Evolutionary conservation across 1,140 invertebrate genomes (phyloP).

Genomic region (Drosophila watanabei): DNA sequence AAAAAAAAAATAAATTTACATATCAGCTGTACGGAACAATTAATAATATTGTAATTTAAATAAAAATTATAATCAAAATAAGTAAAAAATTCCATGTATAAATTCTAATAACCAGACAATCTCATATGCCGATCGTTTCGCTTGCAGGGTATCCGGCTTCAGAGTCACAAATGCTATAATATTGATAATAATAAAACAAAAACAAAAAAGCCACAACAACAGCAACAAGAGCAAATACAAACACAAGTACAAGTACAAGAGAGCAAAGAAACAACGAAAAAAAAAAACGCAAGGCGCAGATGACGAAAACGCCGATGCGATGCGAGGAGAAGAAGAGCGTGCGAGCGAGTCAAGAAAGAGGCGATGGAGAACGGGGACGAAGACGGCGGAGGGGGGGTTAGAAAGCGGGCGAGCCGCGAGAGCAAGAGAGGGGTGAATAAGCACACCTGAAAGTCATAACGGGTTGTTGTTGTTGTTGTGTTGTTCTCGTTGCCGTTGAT

Average conservation of each 20-base stretch:
- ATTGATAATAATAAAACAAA: conserved; percentile 69
- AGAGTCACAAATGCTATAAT: conserved; percentile 43
- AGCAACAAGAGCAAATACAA: conserved; percentile 16
- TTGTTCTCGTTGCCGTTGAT: conserved; percentile 11
- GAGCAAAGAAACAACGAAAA: conserved; percentile 19
- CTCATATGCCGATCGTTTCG: conserved; percentile 21
- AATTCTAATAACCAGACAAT: not conserved
- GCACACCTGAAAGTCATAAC: conserved; percentile 60
- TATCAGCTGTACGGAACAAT: too few relatives aligned
- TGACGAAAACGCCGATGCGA: conserved; percentile 49
- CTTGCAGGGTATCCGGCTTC: conserved; percentile 24
- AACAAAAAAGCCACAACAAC: conserved; percentile 18
- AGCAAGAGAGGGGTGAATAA: conserved; percentile 8
- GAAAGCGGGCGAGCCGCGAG: conserved; percentile 10
- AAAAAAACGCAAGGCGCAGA: conserved; percentile 36
- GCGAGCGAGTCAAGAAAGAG: conserved; percentile 7
- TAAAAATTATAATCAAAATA: not conserved
- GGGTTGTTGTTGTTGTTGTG: conserved; percentile 49
- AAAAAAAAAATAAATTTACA: too few relatives aligned
- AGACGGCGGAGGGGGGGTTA: not conserved
- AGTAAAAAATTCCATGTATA: not conserved
- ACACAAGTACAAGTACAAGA: conserved; percentile 9
- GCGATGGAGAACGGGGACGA: not conserved
- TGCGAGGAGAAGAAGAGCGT: conserved; percentile 12
- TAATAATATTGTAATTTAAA: not conserved